phyloP scores from a whole-genome alignment of 2,113 vertebrate genomes.

The Pionites leucogaster region DNA sequence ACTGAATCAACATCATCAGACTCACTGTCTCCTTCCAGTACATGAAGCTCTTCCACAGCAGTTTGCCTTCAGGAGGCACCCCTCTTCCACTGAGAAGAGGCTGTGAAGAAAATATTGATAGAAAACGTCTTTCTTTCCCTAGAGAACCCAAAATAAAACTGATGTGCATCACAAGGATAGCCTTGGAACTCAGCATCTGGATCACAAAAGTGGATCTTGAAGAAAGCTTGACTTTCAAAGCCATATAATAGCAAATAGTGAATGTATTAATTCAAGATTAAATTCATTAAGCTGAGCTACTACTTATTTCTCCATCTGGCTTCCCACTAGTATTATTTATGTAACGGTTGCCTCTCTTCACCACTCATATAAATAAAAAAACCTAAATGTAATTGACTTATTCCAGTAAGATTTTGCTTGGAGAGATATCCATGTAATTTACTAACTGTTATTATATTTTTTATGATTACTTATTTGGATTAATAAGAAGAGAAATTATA shows the following conservation, averaged over 20 bases:
- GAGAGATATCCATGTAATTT: not conserved
- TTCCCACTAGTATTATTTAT: not conserved
- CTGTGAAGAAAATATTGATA: not conserved
- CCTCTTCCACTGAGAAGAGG: not conserved
- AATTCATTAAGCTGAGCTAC: conserved; percentile 1
- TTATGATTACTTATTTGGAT: not conserved
- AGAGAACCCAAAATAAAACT: not conserved
- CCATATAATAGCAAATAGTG: not conserved
- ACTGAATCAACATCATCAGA: not conserved
- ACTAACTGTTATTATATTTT: not conserved
- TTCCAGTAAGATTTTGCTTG: not conserved
- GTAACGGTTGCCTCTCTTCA: not conserved
- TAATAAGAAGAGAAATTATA: not conserved
- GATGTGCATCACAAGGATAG: not conserved
- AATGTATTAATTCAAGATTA: conserved; percentile 24
- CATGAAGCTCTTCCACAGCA: not conserved
- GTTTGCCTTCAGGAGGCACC: not conserved
- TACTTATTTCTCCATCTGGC: conserved; percentile 44
- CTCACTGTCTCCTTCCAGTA: not conserved
- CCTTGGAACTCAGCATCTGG: not conserved
- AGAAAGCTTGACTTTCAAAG: not conserved
- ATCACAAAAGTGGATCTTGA: not conserved
- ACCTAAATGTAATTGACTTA: not conserved
- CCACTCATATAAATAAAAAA: not conserved
- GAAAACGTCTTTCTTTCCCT: not conserved